Percentiles rank a stretch among this genome's conserved stretches.
These are phyloP conservation scores for Ptilorrhoa leucosticta DNA, from an alignment of 2,113 vertebrate species.

Conservation along the genomic window DNA sequence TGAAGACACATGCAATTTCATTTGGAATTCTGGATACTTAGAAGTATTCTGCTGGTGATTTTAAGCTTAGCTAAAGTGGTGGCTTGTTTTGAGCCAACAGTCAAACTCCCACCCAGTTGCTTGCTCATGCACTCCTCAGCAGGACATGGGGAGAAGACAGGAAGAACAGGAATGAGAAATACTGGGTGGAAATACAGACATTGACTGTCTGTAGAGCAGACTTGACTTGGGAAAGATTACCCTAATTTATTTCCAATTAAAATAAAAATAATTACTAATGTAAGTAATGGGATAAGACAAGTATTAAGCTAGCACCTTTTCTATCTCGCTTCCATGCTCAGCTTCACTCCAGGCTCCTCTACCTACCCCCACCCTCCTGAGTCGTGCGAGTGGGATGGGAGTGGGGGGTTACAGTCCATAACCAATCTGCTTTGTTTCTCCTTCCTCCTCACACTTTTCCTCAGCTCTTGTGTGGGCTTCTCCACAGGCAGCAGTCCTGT, in stretches of 20 bases:
- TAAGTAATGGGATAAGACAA: not conserved
- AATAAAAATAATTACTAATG: not conserved
- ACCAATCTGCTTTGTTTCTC: not conserved
- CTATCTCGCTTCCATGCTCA: not conserved
- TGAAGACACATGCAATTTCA: not conserved
- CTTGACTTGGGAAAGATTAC: not conserved
- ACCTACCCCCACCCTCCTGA: fast-evolving
- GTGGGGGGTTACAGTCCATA: not conserved
- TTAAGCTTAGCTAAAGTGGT: not conserved
- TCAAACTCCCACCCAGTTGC: not conserved
- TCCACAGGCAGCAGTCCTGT: not conserved
- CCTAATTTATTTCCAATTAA: not conserved
- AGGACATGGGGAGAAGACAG: not conserved
- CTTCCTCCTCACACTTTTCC: not conserved
- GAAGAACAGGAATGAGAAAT: not conserved
- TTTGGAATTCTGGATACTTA: not conserved
- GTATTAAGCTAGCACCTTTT: not conserved
- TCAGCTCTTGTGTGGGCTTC: not conserved
- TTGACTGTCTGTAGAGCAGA: not conserved
- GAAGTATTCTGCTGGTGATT: not conserved
- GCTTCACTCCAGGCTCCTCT: not conserved
- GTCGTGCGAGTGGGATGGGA: not conserved
- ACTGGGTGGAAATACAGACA: not conserved
- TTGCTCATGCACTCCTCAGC: not conserved
- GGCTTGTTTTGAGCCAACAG: not conserved